Evolutionary conservation across 2,888 invertebrate species (phyloP).

Genomic region (Theodoxus fluviatilis): DNA sequence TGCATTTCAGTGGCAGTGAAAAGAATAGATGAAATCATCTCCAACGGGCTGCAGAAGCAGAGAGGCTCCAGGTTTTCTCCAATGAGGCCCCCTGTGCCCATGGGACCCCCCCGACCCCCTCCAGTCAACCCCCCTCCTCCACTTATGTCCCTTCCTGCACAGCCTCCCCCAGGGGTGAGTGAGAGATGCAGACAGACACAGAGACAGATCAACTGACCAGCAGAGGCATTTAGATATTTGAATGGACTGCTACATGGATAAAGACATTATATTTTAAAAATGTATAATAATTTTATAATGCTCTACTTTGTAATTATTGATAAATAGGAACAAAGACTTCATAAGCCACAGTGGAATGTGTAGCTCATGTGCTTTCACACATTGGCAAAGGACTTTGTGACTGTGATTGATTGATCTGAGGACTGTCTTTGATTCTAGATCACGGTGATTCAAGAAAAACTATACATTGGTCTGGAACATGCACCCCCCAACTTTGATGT

Average conservation of each 20-base stretch:
- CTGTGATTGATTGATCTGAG: neutral
- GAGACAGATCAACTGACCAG: too few species aligned
- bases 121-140: slow-evolving; percentile 56
- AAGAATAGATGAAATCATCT: slow-evolving; percentile 70
- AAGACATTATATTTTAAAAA: too few species aligned
- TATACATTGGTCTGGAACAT: slow-evolving; percentile 80
- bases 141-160: slow-evolving; percentile 67
- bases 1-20: slow-evolving; percentile 68
- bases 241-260: too few species aligned
- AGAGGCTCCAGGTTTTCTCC: slow-evolving; percentile 28
- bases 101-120: slow-evolving; percentile 38
- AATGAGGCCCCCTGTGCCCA: slow-evolving; percentile 59
- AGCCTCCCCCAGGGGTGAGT: too few species aligned
- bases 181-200: too few species aligned
- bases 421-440: slow-evolving; percentile 41
- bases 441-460: slow-evolving; percentile 72
- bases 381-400: too few species aligned
- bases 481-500: slow-evolving; percentile 80
- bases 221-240: too few species aligned
- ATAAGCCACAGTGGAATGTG: too few species aligned
- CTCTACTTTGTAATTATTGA: too few species aligned
- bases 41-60: slow-evolving; percentile 40
- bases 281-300: too few species aligned
- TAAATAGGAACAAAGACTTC: too few species aligned
- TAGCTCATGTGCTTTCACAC: too few species aligned